Percentiles rank a stretch among this genome's conserved stretches.
phyloP scores from a whole-genome alignment of 2,797 vertebrate species.

The Rhinatrema bivittatum region DNA sequence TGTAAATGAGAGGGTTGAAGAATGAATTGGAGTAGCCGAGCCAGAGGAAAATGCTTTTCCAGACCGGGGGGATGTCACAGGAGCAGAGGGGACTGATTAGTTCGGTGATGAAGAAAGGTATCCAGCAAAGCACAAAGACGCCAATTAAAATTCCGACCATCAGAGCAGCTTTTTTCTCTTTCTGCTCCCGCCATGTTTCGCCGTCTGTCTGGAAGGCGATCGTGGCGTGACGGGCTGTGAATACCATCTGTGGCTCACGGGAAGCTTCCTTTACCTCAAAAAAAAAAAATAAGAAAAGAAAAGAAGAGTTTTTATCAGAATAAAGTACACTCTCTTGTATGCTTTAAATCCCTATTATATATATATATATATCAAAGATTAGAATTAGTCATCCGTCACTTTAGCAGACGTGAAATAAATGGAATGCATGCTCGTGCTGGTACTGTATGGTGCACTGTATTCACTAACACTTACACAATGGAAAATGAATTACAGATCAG shows the following conservation, averaged over 20 bases:
- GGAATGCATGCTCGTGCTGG: too few relatives aligned
- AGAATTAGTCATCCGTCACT: too few relatives aligned
- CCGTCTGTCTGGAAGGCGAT: conserved; percentile 40
- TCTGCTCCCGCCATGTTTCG: conserved; percentile 47
- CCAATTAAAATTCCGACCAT: conserved; percentile 75
- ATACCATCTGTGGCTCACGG: conserved; percentile 40
- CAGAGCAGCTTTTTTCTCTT: conserved; percentile 52
- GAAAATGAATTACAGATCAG: too few relatives aligned
- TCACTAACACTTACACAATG: too few relatives aligned
- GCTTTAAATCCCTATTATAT: too few relatives aligned
- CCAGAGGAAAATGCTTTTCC: conserved; percentile 73
- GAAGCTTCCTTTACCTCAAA: conserved; percentile 42
- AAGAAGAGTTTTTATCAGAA: conserved; percentile 30
- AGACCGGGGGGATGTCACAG: conserved; percentile 53
- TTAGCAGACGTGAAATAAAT: too few relatives aligned
- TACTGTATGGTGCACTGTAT: too few relatives aligned
- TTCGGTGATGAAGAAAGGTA: conserved; percentile 74
- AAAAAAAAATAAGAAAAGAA: conserved; percentile 47
- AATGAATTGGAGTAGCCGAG: conserved; percentile 83
- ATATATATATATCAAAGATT: too few relatives aligned
- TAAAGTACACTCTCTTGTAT: too few relatives aligned
- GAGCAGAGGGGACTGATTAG: conserved; percentile 59
- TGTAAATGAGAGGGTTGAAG: conserved; percentile 81
- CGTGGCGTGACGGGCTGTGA: conserved; percentile 20
- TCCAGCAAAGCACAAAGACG: conserved; percentile 77